These are phyloP conservation scores for Pissodes strobi DNA, from an alignment of 1,140 invertebrate genomes.

Conservation along the genomic window DNA sequence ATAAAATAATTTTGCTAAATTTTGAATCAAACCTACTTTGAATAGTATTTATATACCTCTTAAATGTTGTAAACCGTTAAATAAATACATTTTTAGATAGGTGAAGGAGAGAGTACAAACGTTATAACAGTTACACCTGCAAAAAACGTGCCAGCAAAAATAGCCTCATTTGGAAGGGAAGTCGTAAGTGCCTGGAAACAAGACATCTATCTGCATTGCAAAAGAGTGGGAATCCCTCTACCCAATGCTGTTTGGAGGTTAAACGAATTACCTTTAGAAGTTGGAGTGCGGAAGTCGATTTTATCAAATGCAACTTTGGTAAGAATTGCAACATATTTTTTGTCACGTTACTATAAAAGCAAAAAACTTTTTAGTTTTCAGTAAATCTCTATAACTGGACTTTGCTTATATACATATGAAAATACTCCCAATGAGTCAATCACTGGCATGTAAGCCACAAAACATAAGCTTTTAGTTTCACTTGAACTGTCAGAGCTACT, in stretches of 20 bases:
- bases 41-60: too few relatives aligned
- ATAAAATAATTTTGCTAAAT: too few relatives aligned
- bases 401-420: too few relatives aligned
- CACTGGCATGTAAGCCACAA: too few relatives aligned
- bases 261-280: constrained; percentile 70
- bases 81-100: constrained; percentile 60
- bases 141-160: constrained; percentile 78
- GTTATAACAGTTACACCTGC: constrained; percentile 77
- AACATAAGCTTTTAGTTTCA: too few relatives aligned
- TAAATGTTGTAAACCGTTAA: too few relatives aligned
- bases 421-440: too few relatives aligned
- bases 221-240: constrained; percentile 76
- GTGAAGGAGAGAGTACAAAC: constrained; percentile 77
- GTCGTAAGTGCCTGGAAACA: constrained; percentile 84
- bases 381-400: too few relatives aligned
- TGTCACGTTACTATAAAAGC: background rate
- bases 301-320: constrained; percentile 67
- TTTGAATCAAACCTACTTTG: too few relatives aligned
- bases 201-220: constrained; percentile 77
- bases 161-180: constrained; percentile 78
- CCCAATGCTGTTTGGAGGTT: constrained; percentile 76
- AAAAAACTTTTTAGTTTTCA: background rate
- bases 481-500: too few relatives aligned
- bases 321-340: background rate
- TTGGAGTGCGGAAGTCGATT: constrained; percentile 68